Conservation (phyloP, 2,113 vertebrate genomes). For the Brachypteracias leptosomus region DNA sequence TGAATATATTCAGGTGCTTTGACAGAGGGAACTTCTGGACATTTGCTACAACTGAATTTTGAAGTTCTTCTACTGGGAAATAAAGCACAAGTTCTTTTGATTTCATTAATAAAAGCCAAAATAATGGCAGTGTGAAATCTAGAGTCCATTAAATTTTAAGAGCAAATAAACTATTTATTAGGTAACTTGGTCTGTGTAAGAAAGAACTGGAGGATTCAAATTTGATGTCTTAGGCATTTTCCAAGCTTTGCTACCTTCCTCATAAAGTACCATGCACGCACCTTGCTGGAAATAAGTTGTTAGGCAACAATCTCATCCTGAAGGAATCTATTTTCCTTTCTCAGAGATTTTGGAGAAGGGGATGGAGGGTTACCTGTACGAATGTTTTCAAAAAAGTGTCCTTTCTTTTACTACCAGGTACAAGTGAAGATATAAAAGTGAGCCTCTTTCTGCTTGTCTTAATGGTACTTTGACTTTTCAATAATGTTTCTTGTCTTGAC, state of each 20-base stretch:
- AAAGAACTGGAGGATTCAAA: neutral
- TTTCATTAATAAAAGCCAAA: neutral
- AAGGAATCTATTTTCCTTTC: neutral
- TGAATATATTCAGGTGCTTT: neutral
- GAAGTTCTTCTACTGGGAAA: neutral
- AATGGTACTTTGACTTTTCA: neutral
- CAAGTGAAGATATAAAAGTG: neutral
- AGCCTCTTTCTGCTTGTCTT: neutral
- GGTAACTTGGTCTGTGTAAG: neutral
- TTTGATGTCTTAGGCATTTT: neutral
- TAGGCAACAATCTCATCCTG: neutral
- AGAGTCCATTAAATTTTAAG: neutral
- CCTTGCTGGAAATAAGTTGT: neutral
- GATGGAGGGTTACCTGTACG: neutral
- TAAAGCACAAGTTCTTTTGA: neutral
- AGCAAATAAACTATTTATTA: neutral
- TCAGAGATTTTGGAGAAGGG: neutral
- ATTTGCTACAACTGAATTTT: neutral
- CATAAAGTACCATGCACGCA: neutral
- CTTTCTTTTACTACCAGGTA: neutral
- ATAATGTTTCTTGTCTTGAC: neutral
- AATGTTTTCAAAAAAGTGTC: neutral
- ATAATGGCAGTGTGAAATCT: neutral
- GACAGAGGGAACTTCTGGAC: neutral
- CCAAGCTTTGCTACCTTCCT: neutral